phyloP scores from a whole-genome alignment of 2,113 vertebrate species.

The Rhinogobius similis region DNA sequence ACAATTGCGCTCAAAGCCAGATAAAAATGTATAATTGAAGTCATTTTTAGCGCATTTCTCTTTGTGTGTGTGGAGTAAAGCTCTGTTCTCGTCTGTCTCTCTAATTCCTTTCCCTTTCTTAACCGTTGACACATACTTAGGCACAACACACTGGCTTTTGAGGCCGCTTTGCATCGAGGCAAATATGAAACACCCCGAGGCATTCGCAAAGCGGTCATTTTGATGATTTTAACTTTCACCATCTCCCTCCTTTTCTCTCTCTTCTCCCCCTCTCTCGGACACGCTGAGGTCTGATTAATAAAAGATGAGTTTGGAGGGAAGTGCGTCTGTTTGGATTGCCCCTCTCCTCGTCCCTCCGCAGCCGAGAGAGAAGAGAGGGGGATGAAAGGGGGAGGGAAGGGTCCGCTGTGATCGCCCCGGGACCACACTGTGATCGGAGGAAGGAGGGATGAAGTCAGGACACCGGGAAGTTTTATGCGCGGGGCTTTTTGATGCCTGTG shows the following conservation, averaged over 20 bases:
- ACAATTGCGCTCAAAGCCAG: too few relatives aligned
- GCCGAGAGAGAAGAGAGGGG: conserved; percentile 71
- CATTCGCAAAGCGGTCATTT: conserved; percentile 63
- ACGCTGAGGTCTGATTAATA: conserved; percentile 72
- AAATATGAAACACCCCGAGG: conserved; percentile 75
- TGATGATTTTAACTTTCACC: conserved; percentile 20
- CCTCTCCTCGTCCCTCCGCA: conserved; percentile 29
- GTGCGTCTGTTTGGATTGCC: conserved; percentile 63
- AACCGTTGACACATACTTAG: conserved; percentile 58
- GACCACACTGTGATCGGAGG: conserved; percentile 57
- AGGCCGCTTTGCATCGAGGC: conserved; percentile 37
- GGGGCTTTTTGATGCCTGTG: conserved; percentile 60
- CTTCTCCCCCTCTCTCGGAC: conserved; percentile 43
- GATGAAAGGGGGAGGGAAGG: conserved; percentile 81
- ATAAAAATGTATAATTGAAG: too few relatives aligned
- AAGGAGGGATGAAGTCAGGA: conserved; percentile 29
- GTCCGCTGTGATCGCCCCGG: conserved; percentile 59
- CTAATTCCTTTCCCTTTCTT: conserved; percentile 48
- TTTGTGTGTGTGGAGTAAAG: conserved; percentile 26
- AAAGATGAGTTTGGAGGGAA: conserved; percentile 70
- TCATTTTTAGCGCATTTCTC: too few relatives aligned
- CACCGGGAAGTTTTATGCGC: conserved; percentile 35
- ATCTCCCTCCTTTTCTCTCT: conserved; percentile 1
- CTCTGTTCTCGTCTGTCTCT: conserved; percentile 41
- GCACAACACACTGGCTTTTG: conserved; percentile 34